Base-by-base conservation (phyloP, 2,888 invertebrate species). In the Phrixothrix hirtus region DNA sequence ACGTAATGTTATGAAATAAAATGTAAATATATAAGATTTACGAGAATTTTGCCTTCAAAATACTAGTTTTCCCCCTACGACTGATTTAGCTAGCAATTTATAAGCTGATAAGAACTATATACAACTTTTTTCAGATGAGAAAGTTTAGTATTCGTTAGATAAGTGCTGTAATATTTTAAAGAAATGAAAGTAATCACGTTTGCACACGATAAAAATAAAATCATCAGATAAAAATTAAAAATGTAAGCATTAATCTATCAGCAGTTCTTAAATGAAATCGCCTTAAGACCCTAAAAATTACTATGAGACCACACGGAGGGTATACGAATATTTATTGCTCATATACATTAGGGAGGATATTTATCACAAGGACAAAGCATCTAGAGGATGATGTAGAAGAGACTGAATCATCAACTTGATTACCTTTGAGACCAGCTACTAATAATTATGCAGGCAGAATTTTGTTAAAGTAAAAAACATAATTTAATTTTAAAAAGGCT, bases 301-400 rank as follows among this genome's bases (percentile, higher is more conserved):
- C 43, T 53, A 55, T 45, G 46, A 50, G 53, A 52, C 57, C 59
- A 57, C 58, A 59, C 50, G 48, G 59, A 57, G 59, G 60, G 64
- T 60, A 52, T 43, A 30, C 44, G 57, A 61, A 69, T 69, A 70
- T 71, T 70, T 71, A 71, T 71, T 69, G 65, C 70, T 68, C 66
- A 64, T 70, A 66, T 70, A 70, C 71, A 71, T 71, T 70, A 70
- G 67, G 69, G 68, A 70, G 68, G 59, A 67, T 65, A 70, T 66
- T 69, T 69, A 69, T 70, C 69, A 70, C 45, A 59, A 61, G 63
- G 58, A 63, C 62, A 62, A 62, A 59, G 61, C 57, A 60, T 62
- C 63, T 60, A 58, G 53, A 59, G 62, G 56, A 50, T 50, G 48
- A 55, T 43, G 39, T 15, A 52, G 43, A 37, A 52, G 29, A 43